Conservation (phyloP, 2,797 vertebrate genomes). For the Tenualosa ilisha region DNA sequence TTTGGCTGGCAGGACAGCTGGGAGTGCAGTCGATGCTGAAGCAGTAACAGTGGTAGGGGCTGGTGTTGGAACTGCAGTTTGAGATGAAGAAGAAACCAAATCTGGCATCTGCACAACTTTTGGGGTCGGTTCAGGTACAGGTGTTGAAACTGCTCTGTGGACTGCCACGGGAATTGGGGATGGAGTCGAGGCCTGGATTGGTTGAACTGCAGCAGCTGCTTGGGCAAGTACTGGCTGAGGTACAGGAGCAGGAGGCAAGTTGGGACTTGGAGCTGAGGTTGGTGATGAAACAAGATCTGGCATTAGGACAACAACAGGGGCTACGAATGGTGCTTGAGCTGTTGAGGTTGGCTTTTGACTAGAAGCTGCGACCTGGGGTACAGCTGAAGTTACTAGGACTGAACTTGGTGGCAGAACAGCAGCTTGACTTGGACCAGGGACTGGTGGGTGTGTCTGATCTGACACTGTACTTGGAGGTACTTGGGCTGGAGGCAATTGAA, state of each 20-base stretch:
- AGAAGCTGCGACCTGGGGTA: slow-evolving; percentile 38
- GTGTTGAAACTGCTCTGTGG: background rate
- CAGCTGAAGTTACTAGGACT: slow-evolving; percentile 34
- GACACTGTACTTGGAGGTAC: slow-evolving; percentile 26
- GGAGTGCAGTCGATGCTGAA: background rate
- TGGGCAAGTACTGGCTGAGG: slow-evolving; percentile 53
- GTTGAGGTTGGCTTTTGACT: slow-evolving; percentile 31
- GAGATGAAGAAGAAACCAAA: slow-evolving; percentile 28
- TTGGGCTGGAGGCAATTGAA: slow-evolving; percentile 55
- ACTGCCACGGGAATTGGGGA: slow-evolving; percentile 27
- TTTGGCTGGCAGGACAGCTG: background rate
- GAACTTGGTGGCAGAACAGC: slow-evolving; percentile 37
- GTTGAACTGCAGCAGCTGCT: slow-evolving; percentile 45
- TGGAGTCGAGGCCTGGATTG: slow-evolving; percentile 55
- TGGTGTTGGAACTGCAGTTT: slow-evolving; percentile 11
- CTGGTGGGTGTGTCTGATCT: slow-evolving; percentile 39
- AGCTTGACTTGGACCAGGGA: slow-evolving; percentile 32
- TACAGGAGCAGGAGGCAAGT: slow-evolving; percentile 20
- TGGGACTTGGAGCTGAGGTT: slow-evolving; percentile 57
- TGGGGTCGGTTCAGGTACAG: slow-evolving; percentile 44
- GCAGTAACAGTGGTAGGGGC: background rate
- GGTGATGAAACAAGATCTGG: slow-evolving; percentile 37
- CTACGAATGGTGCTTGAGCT: slow-evolving; percentile 42
- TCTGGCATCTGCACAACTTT: slow-evolving; percentile 39
- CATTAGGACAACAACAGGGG: slow-evolving; percentile 64